phyloP scores from a whole-genome alignment of 1,140 invertebrate genomes.

The Drosophila aff. region DNA sequence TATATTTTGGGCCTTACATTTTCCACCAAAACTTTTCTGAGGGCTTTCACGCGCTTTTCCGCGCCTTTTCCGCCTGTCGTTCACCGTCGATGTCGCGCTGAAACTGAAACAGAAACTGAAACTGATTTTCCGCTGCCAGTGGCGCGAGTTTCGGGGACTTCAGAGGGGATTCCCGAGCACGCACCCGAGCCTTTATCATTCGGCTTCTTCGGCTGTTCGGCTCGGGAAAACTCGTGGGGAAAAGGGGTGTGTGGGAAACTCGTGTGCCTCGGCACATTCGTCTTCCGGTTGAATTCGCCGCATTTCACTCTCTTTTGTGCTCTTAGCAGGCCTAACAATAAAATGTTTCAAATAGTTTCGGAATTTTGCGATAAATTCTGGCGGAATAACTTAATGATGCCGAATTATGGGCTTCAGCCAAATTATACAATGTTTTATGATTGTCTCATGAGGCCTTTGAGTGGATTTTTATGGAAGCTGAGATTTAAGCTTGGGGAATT shows the following conservation, averaged over 20 bases:
- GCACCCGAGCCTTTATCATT: constrained; percentile 46
- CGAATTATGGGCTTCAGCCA: constrained; percentile 18
- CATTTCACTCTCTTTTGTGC: constrained; percentile 7
- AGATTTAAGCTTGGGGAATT: constrained; percentile 2
- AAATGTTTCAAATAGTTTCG: constrained; percentile 51
- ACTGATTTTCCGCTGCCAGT: constrained; percentile 56
- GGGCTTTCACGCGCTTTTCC: constrained; percentile 32
- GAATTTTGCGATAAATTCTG: constrained; percentile 35
- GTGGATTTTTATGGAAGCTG: constrained; percentile 9
- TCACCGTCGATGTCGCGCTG: constrained; percentile 74
- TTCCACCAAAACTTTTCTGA: constrained; percentile 44
- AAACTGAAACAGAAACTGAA: constrained; percentile 75
- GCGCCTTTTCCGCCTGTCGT: constrained; percentile 48
- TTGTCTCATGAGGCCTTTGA: not conserved
- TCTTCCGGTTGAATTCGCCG: constrained; percentile 38
- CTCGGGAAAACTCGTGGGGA: constrained; percentile 13
- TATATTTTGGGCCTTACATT: constrained; percentile 43
- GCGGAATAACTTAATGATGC: constrained; percentile 22
- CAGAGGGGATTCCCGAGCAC: constrained; percentile 17
- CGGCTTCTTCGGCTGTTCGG: constrained; percentile 8
- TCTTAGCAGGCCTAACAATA: constrained; percentile 20
- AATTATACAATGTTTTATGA: constrained; percentile 21
- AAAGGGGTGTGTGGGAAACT: constrained; percentile 8
- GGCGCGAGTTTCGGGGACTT: constrained; percentile 41
- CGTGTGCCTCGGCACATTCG: not conserved